Conservation (phyloP, 2,113 vertebrate species). For the Toxotes jaculatrix region DNA sequence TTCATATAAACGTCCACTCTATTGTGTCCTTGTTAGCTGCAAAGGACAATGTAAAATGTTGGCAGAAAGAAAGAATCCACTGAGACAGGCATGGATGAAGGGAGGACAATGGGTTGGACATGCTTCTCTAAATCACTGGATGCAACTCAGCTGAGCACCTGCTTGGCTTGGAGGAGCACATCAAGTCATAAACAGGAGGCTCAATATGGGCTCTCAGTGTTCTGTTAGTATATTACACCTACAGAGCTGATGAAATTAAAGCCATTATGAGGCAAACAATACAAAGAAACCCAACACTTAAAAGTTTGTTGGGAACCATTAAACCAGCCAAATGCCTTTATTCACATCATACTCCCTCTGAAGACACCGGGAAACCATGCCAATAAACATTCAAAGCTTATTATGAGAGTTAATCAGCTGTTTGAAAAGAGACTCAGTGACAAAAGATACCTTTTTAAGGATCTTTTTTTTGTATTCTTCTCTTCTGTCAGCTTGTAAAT, state of each 20-base stretch:
- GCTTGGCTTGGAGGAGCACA: slow-evolving; percentile 53
- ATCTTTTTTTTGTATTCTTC: background rate
- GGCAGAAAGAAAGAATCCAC: slow-evolving; percentile 52
- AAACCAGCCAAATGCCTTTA: background rate
- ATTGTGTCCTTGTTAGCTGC: slow-evolving; percentile 44
- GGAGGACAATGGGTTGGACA: slow-evolving; percentile 74
- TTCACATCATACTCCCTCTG: background rate
- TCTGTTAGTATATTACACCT: slow-evolving; percentile 44
- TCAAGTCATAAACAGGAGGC: slow-evolving; percentile 24
- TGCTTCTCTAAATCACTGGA: slow-evolving; percentile 66
- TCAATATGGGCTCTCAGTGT: slow-evolving; percentile 14
- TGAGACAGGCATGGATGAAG: slow-evolving; percentile 71
- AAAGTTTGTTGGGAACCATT: background rate
- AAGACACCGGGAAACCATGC: background rate
- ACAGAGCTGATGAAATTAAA: slow-evolving; percentile 16
- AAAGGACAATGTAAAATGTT: slow-evolving; percentile 52
- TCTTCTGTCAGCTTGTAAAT: background rate
- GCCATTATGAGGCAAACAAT: background rate
- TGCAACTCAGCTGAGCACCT: slow-evolving; percentile 65
- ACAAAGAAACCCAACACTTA: background rate
- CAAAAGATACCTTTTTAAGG: background rate
- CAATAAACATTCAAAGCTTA: background rate
- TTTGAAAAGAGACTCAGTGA: background rate
- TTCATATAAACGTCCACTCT: background rate
- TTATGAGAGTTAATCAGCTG: background rate